These are phyloP conservation scores for Eupithecia vulgata DNA, from an alignment of 2,888 invertebrate genomes.

Conservation along the genomic window DNA sequence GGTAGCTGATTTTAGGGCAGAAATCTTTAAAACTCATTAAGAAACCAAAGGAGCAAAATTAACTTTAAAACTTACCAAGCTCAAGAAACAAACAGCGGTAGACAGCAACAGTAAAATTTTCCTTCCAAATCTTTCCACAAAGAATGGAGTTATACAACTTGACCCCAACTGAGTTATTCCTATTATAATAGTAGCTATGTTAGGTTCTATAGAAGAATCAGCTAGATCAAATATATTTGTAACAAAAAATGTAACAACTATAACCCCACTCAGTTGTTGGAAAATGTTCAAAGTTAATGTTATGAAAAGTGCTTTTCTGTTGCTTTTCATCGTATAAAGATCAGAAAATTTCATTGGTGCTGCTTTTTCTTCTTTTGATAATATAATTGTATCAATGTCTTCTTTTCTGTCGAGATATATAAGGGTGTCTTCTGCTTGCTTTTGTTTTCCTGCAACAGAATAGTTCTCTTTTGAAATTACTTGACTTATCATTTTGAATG, in stretches of 20 bases:
- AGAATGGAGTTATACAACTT: conserved; percentile 54
- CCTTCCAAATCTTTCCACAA: conserved; percentile 61
- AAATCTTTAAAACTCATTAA: no score
- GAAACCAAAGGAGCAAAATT: not conserved
- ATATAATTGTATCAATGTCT: conserved; percentile 50
- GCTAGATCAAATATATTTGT: conserved; percentile 60
- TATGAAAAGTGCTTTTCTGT: conserved; percentile 57
- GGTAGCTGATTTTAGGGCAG: no score
- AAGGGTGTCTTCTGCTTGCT: conserved; percentile 50
- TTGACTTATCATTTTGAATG: not conserved
- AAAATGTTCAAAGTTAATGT: conserved; percentile 52
- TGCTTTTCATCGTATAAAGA: conserved; percentile 54
- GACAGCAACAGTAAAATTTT: conserved; percentile 56
- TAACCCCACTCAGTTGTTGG: conserved; percentile 58
- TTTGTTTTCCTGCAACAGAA: conserved; percentile 50
- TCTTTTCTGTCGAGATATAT: conserved; percentile 53
- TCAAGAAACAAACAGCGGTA: conserved; percentile 52
- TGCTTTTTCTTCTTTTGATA: conserved; percentile 40
- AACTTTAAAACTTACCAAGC: conserved; percentile 54
- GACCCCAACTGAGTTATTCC: conserved; percentile 56
- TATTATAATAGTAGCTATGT: conserved; percentile 60
- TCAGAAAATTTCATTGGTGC: conserved; percentile 50
- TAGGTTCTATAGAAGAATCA: conserved; percentile 53
- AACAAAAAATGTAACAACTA: conserved; percentile 54
- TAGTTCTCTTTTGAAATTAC: not conserved